A percentile compares a stretch with the other conserved stretches of the same genome.
Evolutionary conservation across 1,140 invertebrate genomes (phyloP).

Genomic region (Hermatobates lingyangjiaoensis): DNA sequence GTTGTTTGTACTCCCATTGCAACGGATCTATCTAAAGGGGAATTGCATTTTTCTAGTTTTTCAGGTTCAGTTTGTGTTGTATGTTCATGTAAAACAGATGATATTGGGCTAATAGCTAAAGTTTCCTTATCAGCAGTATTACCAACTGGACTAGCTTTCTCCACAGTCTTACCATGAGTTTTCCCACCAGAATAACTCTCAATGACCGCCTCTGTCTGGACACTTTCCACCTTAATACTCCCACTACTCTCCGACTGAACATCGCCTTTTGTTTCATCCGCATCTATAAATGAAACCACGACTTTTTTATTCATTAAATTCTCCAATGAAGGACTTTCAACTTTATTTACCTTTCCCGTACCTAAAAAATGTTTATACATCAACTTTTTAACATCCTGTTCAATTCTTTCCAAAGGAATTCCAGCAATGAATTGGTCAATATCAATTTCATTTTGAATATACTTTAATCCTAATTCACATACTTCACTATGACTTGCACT

Average conservation of each 20-base stretch:
- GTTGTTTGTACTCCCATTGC: background rate
- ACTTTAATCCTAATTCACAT: background rate
- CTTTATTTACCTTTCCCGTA: background rate
- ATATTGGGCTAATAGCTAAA: too few species aligned
- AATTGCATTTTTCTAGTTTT: background rate
- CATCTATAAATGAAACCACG: background rate
- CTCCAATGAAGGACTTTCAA: background rate
- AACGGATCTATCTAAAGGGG: background rate
- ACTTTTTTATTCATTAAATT: background rate
- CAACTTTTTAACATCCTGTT: background rate
- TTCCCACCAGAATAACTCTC: too few species aligned
- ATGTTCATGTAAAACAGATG: too few species aligned
- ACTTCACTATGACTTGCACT: too few species aligned
- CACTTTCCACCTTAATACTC: too few species aligned
- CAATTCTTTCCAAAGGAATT: background rate
- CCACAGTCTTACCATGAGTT: too few species aligned
- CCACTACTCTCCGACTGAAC: too few species aligned
- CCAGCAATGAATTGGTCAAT: background rate
- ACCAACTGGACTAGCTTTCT: too few species aligned
- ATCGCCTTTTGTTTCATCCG: background rate
- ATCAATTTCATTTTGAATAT: background rate
- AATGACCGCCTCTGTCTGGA: too few species aligned
- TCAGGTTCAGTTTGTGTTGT: background rate
- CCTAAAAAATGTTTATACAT: background rate
- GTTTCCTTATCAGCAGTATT: too few species aligned